A percentile compares a stretch with the other conserved stretches of the same genome.
These are phyloP conservation scores for Apamea epomidion DNA, from an alignment of 2,888 invertebrate genomes.

Conservation along the genomic window DNA sequence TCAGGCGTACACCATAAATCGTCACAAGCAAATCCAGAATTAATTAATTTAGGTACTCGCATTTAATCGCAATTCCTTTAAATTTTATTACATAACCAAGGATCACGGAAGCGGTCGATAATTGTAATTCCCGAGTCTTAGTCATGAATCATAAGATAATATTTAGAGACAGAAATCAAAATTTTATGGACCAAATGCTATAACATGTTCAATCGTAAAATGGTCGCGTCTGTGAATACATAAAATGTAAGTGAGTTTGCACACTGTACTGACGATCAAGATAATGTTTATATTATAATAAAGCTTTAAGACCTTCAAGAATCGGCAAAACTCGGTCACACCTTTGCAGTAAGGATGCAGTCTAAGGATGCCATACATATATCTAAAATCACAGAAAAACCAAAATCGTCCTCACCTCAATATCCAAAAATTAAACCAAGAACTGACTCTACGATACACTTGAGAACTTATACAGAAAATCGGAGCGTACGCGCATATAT, in stretches of 20 bases:
- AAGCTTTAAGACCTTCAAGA: constrained; percentile 3
- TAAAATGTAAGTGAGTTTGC: constrained; percentile 67
- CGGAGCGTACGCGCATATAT: constrained; percentile 2
- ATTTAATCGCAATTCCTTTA: constrained; percentile 31
- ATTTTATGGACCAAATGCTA: constrained; percentile 76
- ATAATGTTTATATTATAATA: constrained; percentile 19
- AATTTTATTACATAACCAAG: constrained; percentile 48
- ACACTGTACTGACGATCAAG: constrained; percentile 36
- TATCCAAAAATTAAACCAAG: background rate
- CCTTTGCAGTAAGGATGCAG: background rate
- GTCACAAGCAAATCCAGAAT: constrained; percentile 8
- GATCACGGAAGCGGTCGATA: constrained; percentile 52
- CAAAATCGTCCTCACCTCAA: constrained; percentile 8
- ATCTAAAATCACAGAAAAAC: background rate
- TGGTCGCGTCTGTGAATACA: constrained; percentile 75
- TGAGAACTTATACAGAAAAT: constrained; percentile 1
- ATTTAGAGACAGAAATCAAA: constrained; percentile 77
- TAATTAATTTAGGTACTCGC: background rate
- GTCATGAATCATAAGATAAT: constrained; percentile 69
- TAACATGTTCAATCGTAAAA: constrained; percentile 76
- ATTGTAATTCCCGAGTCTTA: constrained; percentile 61
- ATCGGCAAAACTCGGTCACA: background rate
- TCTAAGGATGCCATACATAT: background rate
- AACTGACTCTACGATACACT: background rate
- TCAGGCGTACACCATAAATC: constrained; percentile 6